phyloP scores from a whole-genome alignment of 2,888 invertebrate genomes.

The Anorthoa munda region DNA sequence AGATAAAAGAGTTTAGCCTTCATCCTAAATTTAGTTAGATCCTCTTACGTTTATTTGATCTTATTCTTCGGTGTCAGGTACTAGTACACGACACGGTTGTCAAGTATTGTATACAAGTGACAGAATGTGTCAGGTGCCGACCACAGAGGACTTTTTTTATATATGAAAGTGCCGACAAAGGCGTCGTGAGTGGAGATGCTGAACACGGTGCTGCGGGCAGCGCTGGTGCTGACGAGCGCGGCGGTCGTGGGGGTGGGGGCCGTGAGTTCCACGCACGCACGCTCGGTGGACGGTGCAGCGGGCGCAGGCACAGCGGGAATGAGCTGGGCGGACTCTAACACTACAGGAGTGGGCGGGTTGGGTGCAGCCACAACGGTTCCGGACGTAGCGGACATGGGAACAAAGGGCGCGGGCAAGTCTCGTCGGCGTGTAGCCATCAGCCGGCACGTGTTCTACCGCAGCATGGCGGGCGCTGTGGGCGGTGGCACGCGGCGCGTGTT shows the following conservation, averaged over 20 bases:
- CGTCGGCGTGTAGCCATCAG: slow-evolving; percentile 11
- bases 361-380: background rate
- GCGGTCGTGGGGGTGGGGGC: background rate
- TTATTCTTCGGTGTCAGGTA: background rate
- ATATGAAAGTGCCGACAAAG: no score
- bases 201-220: slow-evolving; percentile 11
- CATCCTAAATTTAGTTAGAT: background rate
- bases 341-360: no score
- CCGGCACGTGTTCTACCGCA: slow-evolving; percentile 49
- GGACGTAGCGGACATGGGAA: background rate
- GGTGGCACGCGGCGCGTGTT: slow-evolving; percentile 77
- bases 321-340: no score
- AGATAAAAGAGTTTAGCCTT: background rate
- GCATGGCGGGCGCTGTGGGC: slow-evolving; percentile 16
- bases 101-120: background rate
- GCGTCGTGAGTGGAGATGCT: background rate
- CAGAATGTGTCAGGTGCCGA: background rate
- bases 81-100: background rate
- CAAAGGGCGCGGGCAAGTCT: slow-evolving; percentile 29
- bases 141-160: no score
- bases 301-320: background rate
- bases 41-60: no score
- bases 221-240: slow-evolving; percentile 42
- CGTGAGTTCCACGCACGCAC: background rate
- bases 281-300: background rate